phyloP scores from a whole-genome alignment of 2,113 vertebrate genomes.

The Arothron firmamentum region DNA sequence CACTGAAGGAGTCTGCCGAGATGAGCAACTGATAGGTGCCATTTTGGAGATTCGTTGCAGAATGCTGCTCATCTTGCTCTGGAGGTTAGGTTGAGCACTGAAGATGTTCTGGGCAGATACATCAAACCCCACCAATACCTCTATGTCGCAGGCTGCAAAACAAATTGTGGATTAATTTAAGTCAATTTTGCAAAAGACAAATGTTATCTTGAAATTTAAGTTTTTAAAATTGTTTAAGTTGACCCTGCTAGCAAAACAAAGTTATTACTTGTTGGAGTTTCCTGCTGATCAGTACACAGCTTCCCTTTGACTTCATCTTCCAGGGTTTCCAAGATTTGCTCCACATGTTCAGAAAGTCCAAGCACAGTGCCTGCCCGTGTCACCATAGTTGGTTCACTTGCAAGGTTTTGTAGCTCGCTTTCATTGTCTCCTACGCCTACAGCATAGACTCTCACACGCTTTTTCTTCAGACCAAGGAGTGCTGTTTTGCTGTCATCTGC shows the following conservation, averaged over 20 bases:
- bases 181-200: not conserved
- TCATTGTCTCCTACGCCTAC: slow-evolving; percentile 81
- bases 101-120: slow-evolving; percentile 84
- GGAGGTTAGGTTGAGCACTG: slow-evolving; percentile 78
- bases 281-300: slow-evolving; percentile 67
- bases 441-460: slow-evolving; percentile 82
- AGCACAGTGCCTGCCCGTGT: slow-evolving; percentile 76
- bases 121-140: slow-evolving; percentile 92
- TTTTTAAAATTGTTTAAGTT: not conserved
- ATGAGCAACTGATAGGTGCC: slow-evolving; percentile 82
- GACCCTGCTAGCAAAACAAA: not conserved
- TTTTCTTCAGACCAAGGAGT: slow-evolving; percentile 75
- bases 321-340: slow-evolving; percentile 84
- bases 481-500: slow-evolving; percentile 80
- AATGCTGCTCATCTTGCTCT: slow-evolving; percentile 77
- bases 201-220: not conserved
- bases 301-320: slow-evolving; percentile 82
- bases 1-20: slow-evolving; percentile 74
- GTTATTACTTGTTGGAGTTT: slow-evolving; percentile 71
- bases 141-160: slow-evolving; percentile 82
- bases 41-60: slow-evolving; percentile 85
- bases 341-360: slow-evolving; percentile 86
- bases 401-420: slow-evolving; percentile 79
- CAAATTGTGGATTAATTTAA: slow-evolving; percentile 11
- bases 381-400: slow-evolving; percentile 78